Evolutionary conservation across 2,797 vertebrate species (phyloP), one percentile per base, ranked within the genome.

Genomic region (Clamator glandarius): DNA sequence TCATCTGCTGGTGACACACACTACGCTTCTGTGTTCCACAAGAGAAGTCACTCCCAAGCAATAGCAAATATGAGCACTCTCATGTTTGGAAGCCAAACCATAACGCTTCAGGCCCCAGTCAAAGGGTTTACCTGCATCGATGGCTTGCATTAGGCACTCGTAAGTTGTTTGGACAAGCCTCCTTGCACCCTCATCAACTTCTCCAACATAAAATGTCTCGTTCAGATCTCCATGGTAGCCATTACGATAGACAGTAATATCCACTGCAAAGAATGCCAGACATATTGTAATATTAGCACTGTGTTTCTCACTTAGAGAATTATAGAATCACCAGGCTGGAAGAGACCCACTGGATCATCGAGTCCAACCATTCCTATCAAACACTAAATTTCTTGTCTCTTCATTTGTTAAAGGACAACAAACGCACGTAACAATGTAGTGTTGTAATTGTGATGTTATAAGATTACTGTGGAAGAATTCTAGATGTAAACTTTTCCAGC

Each of bases 121-220:
- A 28, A 6, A 59, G 59, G 10, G 24, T 93, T 97, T 97, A 99
- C 99, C 99, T 94, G 99, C 98, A 89, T 99, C 99, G 0, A 99
- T 99, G 95, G 99, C 98, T 98, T 99, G 99, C 99, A 99, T 99
- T 96, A 99, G 98, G 98, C 99, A 99, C 98, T 99, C 99, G 0
- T 99, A 99, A 0, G 99, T 99, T 28, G 99, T 99, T 92, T 99
- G 99, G 62, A 99, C 99, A 92, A 99, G 98, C 80, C 98, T 99
- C 97, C 98, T 98, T 13, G 98, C 99, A 94, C 97, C 99, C 94
- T 99, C 99, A 8, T 99, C 99, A 95, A 99, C 98, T 3, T 99
- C 99, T 8, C 99, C 99, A 15, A 99, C 97, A 68, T 98, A 99
- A 97, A 99, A 99, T 0, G 99, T 99, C 97, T 99, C 99, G 2